phyloP scores from a whole-genome alignment of 2,888 invertebrate species.

The Brenthis ino region DNA sequence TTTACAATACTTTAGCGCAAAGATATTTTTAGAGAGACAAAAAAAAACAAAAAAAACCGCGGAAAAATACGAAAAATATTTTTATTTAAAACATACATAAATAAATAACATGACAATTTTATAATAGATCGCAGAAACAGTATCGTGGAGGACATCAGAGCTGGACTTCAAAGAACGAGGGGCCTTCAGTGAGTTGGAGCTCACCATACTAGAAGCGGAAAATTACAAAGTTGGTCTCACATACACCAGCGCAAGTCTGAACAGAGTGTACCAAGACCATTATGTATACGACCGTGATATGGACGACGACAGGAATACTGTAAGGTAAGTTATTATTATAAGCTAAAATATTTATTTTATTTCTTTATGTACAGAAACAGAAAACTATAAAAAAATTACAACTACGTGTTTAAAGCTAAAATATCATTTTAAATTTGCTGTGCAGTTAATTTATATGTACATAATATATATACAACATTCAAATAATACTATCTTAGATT shows the following conservation, averaged over 20 bases:
- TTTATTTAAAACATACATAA: neutral
- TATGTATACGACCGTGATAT: slow-evolving; percentile 56
- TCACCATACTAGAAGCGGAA: slow-evolving; percentile 65
- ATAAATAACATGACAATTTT: neutral
- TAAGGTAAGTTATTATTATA: slow-evolving; percentile 49
- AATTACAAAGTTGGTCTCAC: slow-evolving; percentile 67
- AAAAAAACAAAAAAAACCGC: too few relatives aligned
- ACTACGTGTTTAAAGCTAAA: too few relatives aligned
- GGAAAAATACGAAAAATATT: too few relatives aligned
- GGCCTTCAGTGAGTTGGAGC: slow-evolving; percentile 70
- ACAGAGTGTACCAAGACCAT: slow-evolving; percentile 60
- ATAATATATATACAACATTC: too few relatives aligned
- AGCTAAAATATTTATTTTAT: too few relatives aligned
- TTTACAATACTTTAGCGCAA: too few relatives aligned
- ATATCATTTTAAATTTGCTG: too few relatives aligned
- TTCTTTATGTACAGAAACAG: too few relatives aligned
- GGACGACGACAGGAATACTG: slow-evolving; percentile 58
- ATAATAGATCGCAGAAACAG: slow-evolving; percentile 69
- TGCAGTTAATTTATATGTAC: too few relatives aligned
- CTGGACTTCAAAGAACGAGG: slow-evolving; percentile 70
- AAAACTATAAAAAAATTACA: too few relatives aligned
- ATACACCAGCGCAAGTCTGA: slow-evolving; percentile 65
- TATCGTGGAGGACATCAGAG: slow-evolving; percentile 61
- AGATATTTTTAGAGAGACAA: too few relatives aligned
- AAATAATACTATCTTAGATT: too few relatives aligned